These are phyloP conservation scores for Lacanobia oleracea DNA, from an alignment of 2,888 invertebrate genomes.

Conservation along the genomic window DNA sequence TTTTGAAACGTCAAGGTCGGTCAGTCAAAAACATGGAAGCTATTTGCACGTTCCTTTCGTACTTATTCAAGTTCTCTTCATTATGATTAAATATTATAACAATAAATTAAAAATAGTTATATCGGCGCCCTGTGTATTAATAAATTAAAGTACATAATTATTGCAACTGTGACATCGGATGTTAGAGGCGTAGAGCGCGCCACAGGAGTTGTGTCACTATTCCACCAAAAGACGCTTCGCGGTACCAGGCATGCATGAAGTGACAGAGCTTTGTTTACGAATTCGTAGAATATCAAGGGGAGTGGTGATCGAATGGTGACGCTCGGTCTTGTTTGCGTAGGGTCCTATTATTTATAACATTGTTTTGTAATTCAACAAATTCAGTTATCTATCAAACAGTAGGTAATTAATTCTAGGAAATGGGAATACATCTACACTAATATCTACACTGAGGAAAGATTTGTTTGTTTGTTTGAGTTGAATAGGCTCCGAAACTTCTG, in stretches of 20 bases:
- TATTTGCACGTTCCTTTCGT: no score
- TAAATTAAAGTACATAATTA: neutral
- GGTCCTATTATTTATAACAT: constrained; percentile 18
- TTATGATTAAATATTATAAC: neutral
- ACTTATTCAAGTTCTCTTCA: neutral
- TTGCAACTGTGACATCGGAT: neutral
- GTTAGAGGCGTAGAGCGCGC: neutral
- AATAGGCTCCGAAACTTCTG: no score
- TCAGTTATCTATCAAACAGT: no score
- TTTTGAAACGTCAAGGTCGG: no score
- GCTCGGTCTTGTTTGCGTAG: constrained; percentile 6
- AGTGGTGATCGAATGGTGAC: neutral
- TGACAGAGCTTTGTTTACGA: constrained; percentile 2
- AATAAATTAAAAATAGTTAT: neutral
- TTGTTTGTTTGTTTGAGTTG: no score
- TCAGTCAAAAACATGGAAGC: no score
- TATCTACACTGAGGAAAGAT: no score
- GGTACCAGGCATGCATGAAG: constrained; percentile 60
- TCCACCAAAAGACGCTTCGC: constrained; percentile 62
- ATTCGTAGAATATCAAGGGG: constrained; percentile 25
- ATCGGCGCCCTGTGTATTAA: constrained; percentile 4
- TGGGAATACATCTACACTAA: no score
- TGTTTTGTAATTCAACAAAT: neutral
- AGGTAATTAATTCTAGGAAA: no score
- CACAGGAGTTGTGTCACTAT: constrained; percentile 60